These are phyloP conservation scores for Asbolus verrucosus DNA, from an alignment of 1,140 invertebrate species.

Conservation along the genomic window DNA sequence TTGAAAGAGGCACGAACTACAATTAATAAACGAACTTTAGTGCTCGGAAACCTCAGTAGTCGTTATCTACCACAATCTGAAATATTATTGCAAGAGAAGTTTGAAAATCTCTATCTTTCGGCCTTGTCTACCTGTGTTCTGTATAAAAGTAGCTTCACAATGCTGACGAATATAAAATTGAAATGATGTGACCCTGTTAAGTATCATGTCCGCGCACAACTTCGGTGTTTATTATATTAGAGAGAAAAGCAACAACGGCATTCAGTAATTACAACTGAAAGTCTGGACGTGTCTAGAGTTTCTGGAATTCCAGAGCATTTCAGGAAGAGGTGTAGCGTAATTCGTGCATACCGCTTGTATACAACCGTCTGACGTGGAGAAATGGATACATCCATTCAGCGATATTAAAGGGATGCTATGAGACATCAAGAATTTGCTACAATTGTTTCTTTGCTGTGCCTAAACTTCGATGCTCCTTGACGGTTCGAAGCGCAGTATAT, in stretches of 20 bases:
- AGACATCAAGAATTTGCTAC: conserved; percentile 55
- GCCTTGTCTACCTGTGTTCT: background rate
- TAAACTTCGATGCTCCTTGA: conserved; percentile 46
- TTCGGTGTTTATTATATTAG: conserved; percentile 56
- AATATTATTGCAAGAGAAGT: conserved; percentile 42
- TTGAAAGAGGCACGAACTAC: conserved; percentile 48
- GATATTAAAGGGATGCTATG: conserved; percentile 59
- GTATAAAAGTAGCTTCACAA: no score
- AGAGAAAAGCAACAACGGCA: conserved; percentile 54
- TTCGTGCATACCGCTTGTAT: conserved; percentile 55
- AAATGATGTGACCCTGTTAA: conserved; percentile 40
- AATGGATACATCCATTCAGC: conserved; percentile 61
- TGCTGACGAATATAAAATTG: conserved; percentile 7
- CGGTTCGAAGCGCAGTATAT: conserved; percentile 43
- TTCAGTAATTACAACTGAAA: conserved; percentile 59
- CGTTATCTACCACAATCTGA: conserved; percentile 49
- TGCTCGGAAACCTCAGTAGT: conserved; percentile 48
- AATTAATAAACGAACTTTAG: conserved; percentile 59
- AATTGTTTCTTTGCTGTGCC: conserved; percentile 55
- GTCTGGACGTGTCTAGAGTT: conserved; percentile 60
- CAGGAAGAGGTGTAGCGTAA: conserved; percentile 50
- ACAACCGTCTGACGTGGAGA: conserved; percentile 57
- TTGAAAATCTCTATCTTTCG: conserved; percentile 4
- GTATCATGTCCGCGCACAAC: conserved; percentile 51
- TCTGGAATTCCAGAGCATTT: conserved; percentile 54